Evolutionary conservation across 2,797 vertebrate genomes (phyloP), one percentile per base, ranked within the genome.

Genomic region (Oceanodroma leucorhoa): DNA sequence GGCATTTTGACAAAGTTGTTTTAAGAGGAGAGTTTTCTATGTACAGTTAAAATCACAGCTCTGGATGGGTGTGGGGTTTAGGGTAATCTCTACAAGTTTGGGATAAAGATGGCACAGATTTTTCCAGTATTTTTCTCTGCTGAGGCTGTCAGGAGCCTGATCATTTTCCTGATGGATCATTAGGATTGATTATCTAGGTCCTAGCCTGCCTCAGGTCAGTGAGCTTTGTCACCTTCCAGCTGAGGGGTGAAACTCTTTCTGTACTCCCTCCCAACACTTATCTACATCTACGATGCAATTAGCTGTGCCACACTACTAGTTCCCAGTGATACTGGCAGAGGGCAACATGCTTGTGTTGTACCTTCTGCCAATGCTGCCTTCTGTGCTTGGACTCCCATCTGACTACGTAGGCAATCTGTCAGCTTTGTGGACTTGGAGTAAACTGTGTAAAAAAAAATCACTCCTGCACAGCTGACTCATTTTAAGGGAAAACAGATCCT

Each of bases 381-480:
- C 19, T 78, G 11, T 61, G 26, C 75, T 50, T 18, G 34, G 36
- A 32, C 38, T 80, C 50, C 53, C 2, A 0, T 60, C 57, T 46
- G 43, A 15, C 22, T 40, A 1, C 1, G 4, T 20, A 81, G 75
- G 55, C 30, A 46, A 9, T 53, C 66, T 83, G 57, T 81, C 51
- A 81, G 73, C 22, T 34, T 69, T 64, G 62, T 61, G 48, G 66
- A 46, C 66, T 34, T 32, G 62, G 81, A 58, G 82, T 64, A 70
- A 95, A 84, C 53, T 40, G 40, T 30, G 48, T 36, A 46, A 79
- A 81, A 38, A 36, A 92, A 62, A 5, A 27, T n/a, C 54, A 9
- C 29, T 93, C 51, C 89, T 54, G 72, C 41, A 65, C 50, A 88
- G 77, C 80, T 94, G 94, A 65, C 53, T 95, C n/a, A 19, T 30